These are phyloP conservation scores for Eretmochelys imbricata DNA, from an alignment of 2,113 vertebrate species.

Conservation along the genomic window DNA sequence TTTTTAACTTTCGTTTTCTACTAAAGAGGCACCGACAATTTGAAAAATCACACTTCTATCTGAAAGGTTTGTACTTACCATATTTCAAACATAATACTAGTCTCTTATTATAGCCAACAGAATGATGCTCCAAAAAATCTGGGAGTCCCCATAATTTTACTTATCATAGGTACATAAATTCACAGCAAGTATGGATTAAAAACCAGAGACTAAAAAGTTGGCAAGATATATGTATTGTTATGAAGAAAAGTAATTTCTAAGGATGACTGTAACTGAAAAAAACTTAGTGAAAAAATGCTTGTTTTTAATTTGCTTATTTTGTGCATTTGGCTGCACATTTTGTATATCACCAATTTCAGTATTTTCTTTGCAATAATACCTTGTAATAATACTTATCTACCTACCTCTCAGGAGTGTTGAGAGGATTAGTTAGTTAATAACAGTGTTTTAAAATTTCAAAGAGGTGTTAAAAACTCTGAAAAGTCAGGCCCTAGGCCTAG, in stretches of 20 bases:
- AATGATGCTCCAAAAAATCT: background rate
- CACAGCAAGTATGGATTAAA: slow-evolving; percentile 41
- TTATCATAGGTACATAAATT: background rate
- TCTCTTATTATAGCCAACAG: background rate
- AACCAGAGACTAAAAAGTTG: slow-evolving; percentile 43
- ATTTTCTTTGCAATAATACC: slow-evolving; percentile 4
- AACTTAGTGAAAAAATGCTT: background rate
- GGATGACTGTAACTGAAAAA: slow-evolving; percentile 18
- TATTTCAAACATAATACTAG: background rate
- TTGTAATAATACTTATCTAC: background rate
- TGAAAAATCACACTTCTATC: background rate
- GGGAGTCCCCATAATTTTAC: background rate
- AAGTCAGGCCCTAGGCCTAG: background rate
- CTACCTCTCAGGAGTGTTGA: background rate
- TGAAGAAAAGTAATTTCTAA: slow-evolving; percentile 44
- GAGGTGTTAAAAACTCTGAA: slow-evolving; percentile 1
- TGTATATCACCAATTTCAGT: background rate
- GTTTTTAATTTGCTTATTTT: slow-evolving; percentile 53
- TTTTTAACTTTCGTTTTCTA: background rate
- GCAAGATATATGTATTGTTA: slow-evolving; percentile 22
- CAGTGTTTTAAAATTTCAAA: background rate
- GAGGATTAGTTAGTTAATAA: background rate
- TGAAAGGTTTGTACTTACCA: background rate
- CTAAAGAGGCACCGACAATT: background rate
- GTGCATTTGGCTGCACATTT: background rate